These are phyloP conservation scores for Gracilinanus agilis DNA, from an alignment of 2,113 vertebrate species.

Conservation along the genomic window DNA sequence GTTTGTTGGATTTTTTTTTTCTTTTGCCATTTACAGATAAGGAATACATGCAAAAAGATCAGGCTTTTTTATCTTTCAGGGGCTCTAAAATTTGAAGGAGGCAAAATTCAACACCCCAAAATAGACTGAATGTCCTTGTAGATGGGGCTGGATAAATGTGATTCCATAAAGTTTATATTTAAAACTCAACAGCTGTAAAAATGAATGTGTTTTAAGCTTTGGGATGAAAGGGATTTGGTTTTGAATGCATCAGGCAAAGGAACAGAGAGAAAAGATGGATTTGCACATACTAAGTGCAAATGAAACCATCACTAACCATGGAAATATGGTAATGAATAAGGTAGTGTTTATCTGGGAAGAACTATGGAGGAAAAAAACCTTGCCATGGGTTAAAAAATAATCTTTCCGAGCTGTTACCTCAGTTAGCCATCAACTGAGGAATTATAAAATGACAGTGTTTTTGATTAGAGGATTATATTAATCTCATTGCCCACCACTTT, in stretches of 20 bases:
- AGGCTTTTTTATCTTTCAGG: background rate
- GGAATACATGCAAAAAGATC: background rate
- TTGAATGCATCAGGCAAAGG: slow-evolving; percentile 11
- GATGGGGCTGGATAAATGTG: background rate
- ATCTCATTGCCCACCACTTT: background rate
- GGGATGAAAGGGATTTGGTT: slow-evolving; percentile 8
- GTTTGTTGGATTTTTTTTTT: background rate
- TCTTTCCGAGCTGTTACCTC: slow-evolving; percentile 6
- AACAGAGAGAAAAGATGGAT: background rate
- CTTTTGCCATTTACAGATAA: background rate
- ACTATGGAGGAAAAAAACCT: background rate
- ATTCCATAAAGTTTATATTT: background rate
- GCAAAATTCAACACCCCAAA: background rate
- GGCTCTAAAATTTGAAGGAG: slow-evolving; percentile 5
- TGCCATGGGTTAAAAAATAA: slow-evolving; percentile 7
- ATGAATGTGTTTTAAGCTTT: slow-evolving; percentile 15
- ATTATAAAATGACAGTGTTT: background rate
- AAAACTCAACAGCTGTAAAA: background rate
- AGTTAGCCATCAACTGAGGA: slow-evolving; percentile 12
- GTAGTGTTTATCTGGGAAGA: background rate
- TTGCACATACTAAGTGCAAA: background rate
- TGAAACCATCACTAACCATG: background rate
- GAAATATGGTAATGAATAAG: background rate
- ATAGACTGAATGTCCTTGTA: background rate
- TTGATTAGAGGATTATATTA: slow-evolving; percentile 22